Evolutionary conservation across 1,140 invertebrate species (phyloP).

Genomic region (Trissolcus basalis): DNA sequence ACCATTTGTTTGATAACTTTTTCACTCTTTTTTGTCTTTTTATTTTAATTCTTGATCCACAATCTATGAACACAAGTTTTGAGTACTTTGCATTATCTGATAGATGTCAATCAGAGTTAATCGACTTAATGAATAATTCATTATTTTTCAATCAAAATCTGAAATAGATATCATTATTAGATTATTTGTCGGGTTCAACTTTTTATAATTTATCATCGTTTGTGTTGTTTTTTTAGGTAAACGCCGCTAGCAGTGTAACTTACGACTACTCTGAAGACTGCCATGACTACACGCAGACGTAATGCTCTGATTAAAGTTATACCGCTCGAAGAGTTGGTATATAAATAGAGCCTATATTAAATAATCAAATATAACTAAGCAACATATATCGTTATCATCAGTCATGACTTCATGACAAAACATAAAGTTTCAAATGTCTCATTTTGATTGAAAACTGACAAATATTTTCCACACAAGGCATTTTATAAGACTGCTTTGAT

Average conservation of each 20-base stretch:
- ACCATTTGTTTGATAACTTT: slow-evolving; percentile 6
- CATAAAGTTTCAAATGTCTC: no score
- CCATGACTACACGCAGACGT: slow-evolving; percentile 44
- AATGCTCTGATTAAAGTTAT: slow-evolving; percentile 21
- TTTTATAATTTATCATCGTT: slow-evolving; percentile 3
- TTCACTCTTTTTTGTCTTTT: not conserved
- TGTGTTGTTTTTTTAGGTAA: slow-evolving; percentile 40
- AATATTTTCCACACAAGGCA: no score
- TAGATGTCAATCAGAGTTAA: not conserved
- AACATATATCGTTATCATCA: no score
- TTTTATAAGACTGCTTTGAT: no score
- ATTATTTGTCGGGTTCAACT: not conserved
- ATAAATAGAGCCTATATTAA: not conserved
- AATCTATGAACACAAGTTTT: slow-evolving; percentile 20
- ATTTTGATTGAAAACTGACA: no score
- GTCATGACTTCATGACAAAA: no score
- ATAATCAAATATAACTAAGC: no score
- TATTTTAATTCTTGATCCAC: slow-evolving; percentile 8
- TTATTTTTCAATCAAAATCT: not conserved
- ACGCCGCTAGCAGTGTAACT: slow-evolving; percentile 32
- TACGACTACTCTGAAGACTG: slow-evolving; percentile 48
- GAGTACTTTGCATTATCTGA: not conserved
- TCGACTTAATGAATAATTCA: not conserved
- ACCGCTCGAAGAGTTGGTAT: not conserved
- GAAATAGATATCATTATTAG: not conserved